A percentile compares a stretch with the other conserved stretches of the same genome.
These are phyloP conservation scores for Leptobrachium leishanense DNA, from an alignment of 2,113 vertebrate genomes.

Conservation along the genomic window DNA sequence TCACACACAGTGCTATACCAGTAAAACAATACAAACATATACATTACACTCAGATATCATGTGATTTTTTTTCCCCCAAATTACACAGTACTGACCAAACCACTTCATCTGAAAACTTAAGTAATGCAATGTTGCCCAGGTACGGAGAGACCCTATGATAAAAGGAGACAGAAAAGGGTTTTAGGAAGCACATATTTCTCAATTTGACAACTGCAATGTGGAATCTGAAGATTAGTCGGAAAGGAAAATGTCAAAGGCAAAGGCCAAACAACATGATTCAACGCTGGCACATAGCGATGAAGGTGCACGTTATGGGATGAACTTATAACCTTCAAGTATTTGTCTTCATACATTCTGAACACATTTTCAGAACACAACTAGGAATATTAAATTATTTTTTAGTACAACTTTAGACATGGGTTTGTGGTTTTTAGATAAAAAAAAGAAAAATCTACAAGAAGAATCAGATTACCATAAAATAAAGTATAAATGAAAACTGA, in stretches of 20 bases:
- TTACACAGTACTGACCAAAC: too few species aligned
- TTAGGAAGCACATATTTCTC: slow-evolving; percentile 39
- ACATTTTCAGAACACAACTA: slow-evolving; percentile 13
- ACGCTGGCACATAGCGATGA: slow-evolving; percentile 29
- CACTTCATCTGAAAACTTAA: too few species aligned
- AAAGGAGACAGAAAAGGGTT: slow-evolving; percentile 23
- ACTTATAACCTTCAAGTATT: slow-evolving; percentile 32
- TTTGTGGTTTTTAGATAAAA: too few species aligned
- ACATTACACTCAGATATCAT: too few species aligned
- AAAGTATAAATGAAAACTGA: too few species aligned
- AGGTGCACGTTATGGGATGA: slow-evolving; percentile 30
- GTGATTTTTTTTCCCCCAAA: too few species aligned
- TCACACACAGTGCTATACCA: too few species aligned
- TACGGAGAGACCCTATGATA: neutral
- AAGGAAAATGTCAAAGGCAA: slow-evolving; percentile 48
- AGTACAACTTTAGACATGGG: too few species aligned
- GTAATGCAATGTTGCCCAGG: too few species aligned
- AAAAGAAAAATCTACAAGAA: too few species aligned
- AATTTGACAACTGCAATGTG: slow-evolving; percentile 46
- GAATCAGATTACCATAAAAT: too few species aligned
- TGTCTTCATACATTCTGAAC: slow-evolving; percentile 13
- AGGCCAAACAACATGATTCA: slow-evolving; percentile 45
- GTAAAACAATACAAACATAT: too few species aligned
- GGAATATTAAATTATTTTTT: neutral
- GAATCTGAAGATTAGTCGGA: slow-evolving; percentile 43